Base-by-base conservation (phyloP, 2,113 vertebrate species). In the Rhea pennata region DNA sequence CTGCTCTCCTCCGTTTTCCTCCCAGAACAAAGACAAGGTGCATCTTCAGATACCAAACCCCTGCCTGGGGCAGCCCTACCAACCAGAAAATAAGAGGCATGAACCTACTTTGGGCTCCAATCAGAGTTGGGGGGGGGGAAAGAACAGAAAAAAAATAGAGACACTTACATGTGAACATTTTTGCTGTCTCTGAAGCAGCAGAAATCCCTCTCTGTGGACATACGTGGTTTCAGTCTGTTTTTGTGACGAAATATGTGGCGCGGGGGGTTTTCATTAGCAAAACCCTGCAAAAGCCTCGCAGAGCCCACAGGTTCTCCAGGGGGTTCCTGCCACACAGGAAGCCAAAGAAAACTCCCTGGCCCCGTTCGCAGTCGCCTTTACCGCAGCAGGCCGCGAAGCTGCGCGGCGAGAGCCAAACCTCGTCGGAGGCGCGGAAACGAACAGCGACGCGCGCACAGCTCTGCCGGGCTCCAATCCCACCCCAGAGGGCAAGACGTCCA, bases 161-260 rank as follows among this genome's bases (percentile, higher is more conserved):
- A 23, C 31, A 33, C 82, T 54, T 75, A 42, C 92, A 61, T 79
- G 82, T 66, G 59, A 93, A 69, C 70, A 53, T 79, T 92, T 65
- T 77, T 84, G 70, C 84, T 4, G 42, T 83, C 91, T 87, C 80
- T 54, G 50, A 80, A 95, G 92, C 87, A 31, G 75, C 75, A 88
- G 78, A 56, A 83, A 92, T 72, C 66, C 75, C 56, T 95, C 96
- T 95, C 93, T 0, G 0, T 24, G 91, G 92, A 59, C 80, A 53
- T 20, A 4, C 81, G 92, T 75, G 94, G 96, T 93, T 95, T 79
- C 67, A 24, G 31, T 73, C 79, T 3, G 36, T 69, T 44, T 81
- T 69, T 65, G 74, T 94, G 95, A 95, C 67, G 96, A 96, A 96
- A 96, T 66, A 21, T 27, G 66, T 93, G 95, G 88, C 91, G 72